A percentile compares a stretch with the other conserved stretches of the same genome.
These are phyloP conservation scores for Drosophila mettleri DNA, from an alignment of 2,888 invertebrate species.

Conservation along the genomic window DNA sequence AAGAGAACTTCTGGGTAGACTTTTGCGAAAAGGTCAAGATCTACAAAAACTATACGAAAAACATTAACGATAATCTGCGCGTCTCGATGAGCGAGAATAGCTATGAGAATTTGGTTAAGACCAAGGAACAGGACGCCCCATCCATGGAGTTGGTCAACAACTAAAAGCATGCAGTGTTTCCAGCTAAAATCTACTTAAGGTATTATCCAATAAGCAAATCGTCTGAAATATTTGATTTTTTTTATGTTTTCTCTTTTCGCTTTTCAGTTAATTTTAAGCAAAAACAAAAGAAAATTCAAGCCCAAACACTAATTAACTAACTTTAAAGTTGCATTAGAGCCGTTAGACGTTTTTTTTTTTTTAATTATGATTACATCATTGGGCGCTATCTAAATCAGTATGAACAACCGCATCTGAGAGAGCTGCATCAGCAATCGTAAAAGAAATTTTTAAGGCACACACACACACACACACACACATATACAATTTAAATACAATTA, in stretches of 20 bases:
- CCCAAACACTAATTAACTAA: slow-evolving; percentile 10
- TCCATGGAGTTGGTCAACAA: slow-evolving; percentile 22
- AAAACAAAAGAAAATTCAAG: not conserved
- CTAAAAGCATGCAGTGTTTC: slow-evolving; percentile 31
- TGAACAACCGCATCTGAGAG: slow-evolving; percentile 11
- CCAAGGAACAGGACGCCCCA: slow-evolving; percentile 44
- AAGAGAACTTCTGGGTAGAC: slow-evolving; percentile 89
- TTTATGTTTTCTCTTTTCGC: not conserved
- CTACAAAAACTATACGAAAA: slow-evolving; percentile 89
- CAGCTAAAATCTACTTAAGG: slow-evolving; percentile 40
- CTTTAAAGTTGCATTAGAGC: not conserved
- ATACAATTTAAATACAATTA: slow-evolving; percentile 24
- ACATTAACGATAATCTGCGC: slow-evolving; percentile 85
- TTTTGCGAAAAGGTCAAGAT: slow-evolving; percentile 89
- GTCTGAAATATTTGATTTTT: not conserved
- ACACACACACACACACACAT: not conserved
- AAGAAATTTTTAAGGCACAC: slow-evolving; percentile 1
- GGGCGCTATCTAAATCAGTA: slow-evolving; percentile 9
- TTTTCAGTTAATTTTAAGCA: slow-evolving; percentile 43
- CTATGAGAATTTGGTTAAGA: slow-evolving; percentile 70
- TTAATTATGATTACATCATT: slow-evolving; percentile 26
- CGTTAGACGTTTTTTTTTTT: slow-evolving; percentile 34
- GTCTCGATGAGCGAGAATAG: slow-evolving; percentile 77
- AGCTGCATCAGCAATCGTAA: slow-evolving; percentile 29
- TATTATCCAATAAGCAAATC: not conserved